Evolutionary conservation across 2,888 invertebrate genomes (phyloP), one percentile per base, ranked within the genome.

Genomic region (Creontiades dilutus): DNA sequence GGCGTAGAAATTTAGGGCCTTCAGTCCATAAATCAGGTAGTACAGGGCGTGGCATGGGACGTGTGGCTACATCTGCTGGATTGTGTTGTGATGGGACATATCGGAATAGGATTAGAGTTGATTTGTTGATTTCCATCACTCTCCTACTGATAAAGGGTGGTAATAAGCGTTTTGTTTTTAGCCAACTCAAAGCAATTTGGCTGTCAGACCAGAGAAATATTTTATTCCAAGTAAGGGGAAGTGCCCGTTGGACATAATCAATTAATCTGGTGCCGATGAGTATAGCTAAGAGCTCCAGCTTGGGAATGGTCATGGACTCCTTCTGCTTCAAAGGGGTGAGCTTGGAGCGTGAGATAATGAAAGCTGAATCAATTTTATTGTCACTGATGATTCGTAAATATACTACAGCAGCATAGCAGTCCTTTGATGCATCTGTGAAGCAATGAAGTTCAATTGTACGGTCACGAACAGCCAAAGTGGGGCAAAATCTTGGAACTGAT

Each of bases 11-110:
- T 1, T 11, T 3, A 12, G 85, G 85, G 13, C 85, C 85, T 16
- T 27, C 9, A 14, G n/a, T 61, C 85, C 85, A 85, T 12, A 78
- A 52, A 1, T 0, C 3, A 27, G 89, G 89, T 1, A 55, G 37
- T 1, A 4, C 16, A 7, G 80, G 28, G 13, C 0, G 3, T 5
- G 14, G 0, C 16, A 27, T 0, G 0, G 13, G 23, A 11, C 80
- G 78, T 9, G 89, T 89, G 13, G 80, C 55, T 48, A 89, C 12
- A 28, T 89, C 89, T n/a, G 89, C 89, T 4, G 89, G 89, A 16
- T 89, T 89, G 1, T 7, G 0, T 28, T 0, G 27, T 48, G 78
- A 76, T 5, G 1, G 47, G 0, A 89, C 28, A 81, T 80, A 52
- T 16, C 80, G 89, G 16, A 89, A 89, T 0, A 3, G 9, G 9